Evolutionary conservation across 2,797 vertebrate genomes (phyloP).

Genomic region (Notoglanidium macrostoma): DNA sequence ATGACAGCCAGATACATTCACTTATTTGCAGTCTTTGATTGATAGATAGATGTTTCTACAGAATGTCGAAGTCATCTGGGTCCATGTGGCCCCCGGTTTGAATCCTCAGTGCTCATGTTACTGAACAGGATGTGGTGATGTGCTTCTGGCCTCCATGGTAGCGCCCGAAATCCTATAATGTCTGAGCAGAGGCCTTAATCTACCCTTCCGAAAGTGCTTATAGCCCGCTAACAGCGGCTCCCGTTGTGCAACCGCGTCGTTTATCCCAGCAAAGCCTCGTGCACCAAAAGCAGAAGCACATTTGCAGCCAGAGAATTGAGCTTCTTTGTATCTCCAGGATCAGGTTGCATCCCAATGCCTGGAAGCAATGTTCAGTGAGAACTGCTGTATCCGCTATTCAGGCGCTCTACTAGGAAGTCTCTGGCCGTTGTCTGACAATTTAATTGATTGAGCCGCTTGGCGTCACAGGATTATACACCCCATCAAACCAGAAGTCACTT

Average conservation of each 20-base stretch:
- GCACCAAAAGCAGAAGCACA: conserved; percentile 63
- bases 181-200: conserved; percentile 68
- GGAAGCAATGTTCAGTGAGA: conserved; percentile 66
- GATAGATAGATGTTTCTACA: background rate
- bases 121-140: conserved; percentile 26
- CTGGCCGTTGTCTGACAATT: conserved; percentile 63
- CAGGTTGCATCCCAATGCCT: conserved; percentile 68
- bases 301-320: conserved; percentile 64
- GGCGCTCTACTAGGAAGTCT: conserved; percentile 64
- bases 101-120: conserved; percentile 51
- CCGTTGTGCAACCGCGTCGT: conserved; percentile 49
- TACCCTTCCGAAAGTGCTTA: conserved; percentile 74
- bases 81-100: background rate
- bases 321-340: conserved; percentile 63
- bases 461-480: conserved; percentile 64
- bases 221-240: conserved; percentile 52
- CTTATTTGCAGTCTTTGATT: background rate
- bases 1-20: background rate
- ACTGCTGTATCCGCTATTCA: conserved; percentile 60
- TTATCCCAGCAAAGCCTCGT: conserved; percentile 61
- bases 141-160: conserved; percentile 47
- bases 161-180: conserved; percentile 66
- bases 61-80: background rate
- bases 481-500: background rate
- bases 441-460: conserved; percentile 81